Evolutionary conservation across 92 coral and sea anemone genomes (phyloP).

Genomic region (Epizoanthus stellaris): DNA sequence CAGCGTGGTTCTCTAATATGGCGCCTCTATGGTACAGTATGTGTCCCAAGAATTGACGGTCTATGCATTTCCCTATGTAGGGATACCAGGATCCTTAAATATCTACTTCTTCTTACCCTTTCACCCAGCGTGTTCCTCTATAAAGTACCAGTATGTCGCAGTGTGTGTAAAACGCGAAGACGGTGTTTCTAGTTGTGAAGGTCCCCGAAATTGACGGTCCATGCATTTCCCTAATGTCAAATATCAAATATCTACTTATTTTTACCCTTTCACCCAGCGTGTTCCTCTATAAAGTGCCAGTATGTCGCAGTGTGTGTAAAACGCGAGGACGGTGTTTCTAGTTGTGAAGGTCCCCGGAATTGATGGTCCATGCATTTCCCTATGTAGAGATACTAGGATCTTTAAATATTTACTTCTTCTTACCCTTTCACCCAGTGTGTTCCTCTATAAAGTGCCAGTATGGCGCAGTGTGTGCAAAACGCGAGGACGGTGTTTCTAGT

Average conservation of each 20-base stretch:
- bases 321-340: too few species aligned
- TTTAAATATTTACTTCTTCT: conserved; percentile 11
- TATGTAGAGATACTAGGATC: conserved; percentile 87
- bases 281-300: not conserved
- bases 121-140: conserved; percentile 69
- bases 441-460: too few species aligned
- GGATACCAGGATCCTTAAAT: conserved; percentile 71
- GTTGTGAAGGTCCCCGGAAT: not conserved
- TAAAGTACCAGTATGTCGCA: too few species aligned
- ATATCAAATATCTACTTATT: not conserved
- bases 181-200: too few species aligned
- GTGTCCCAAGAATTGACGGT: conserved; percentile 5
- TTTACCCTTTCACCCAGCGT: conserved; percentile 63
- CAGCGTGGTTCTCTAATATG: too few species aligned
- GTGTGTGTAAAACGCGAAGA: too few species aligned
- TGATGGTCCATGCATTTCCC: conserved; percentile 72
- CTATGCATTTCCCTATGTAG: conserved; percentile 90
- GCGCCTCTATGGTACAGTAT: not conserved
- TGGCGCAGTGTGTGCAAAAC: too few species aligned
- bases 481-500: too few species aligned
- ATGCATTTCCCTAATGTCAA: conserved; percentile 59
- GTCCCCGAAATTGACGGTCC: not conserved
- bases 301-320: too few species aligned
- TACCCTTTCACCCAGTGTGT: conserved; percentile 68
- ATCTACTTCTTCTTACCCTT: too few species aligned